phyloP scores from a whole-genome alignment of 1,140 invertebrate species.

The Aphis gossypii region DNA sequence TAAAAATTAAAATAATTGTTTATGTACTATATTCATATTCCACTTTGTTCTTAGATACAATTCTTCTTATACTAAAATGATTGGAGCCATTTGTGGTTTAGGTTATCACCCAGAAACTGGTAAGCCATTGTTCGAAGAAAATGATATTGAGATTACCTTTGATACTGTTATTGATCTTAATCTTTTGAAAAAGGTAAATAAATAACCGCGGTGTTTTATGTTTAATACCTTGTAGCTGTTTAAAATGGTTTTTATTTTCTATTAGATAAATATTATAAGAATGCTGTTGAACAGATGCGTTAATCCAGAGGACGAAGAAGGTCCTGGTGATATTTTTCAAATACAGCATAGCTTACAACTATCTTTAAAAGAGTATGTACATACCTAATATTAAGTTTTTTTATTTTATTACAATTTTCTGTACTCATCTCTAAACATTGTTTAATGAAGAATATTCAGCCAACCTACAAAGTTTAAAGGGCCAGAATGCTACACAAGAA shows the following conservation, averaged over 20 bases:
- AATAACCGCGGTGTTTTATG: neutral
- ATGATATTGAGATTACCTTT: conserved; percentile 82
- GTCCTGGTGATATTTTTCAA: conserved; percentile 50
- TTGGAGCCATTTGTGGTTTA: conserved; percentile 82
- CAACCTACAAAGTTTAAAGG: neutral
- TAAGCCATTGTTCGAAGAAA: conserved; percentile 75
- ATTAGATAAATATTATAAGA: conserved; percentile 51
- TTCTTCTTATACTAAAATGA: conserved; percentile 69
- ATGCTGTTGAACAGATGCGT: conserved; percentile 50
- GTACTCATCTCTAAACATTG: neutral
- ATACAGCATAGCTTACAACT: conserved; percentile 30
- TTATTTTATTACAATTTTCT: neutral
- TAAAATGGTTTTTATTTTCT: neutral
- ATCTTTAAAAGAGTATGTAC: neutral
- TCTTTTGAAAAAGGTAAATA: conserved; percentile 20
- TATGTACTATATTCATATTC: neutral
- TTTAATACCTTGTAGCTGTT: neutral
- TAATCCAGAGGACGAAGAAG: conserved; percentile 53
- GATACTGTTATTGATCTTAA: conserved; percentile 65
- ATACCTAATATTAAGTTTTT: neutral
- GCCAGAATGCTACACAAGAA: neutral
- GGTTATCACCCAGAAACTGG: conserved; percentile 68
- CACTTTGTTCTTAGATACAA: conserved; percentile 10
- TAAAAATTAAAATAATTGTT: neutral
- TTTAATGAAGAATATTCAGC: neutral